Base-by-base conservation (phyloP, 2,888 invertebrate genomes). In the Mythimna pallens region DNA sequence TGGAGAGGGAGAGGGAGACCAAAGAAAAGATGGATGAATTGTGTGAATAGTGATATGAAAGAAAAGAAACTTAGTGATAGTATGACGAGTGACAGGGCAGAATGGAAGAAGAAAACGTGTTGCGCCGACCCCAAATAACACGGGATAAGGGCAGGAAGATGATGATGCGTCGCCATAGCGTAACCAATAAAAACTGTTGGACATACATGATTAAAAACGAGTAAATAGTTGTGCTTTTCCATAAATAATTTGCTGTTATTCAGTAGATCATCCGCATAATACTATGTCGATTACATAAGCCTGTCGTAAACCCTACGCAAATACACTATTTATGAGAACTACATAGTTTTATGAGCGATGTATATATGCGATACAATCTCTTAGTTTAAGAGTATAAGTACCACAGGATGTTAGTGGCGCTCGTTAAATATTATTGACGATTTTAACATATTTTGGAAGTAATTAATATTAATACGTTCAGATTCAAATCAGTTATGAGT, bases 281-380 rank as follows among this genome's bases (percentile, higher is more conserved):
- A 59, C 20, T n/a, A 52, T 12, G 55, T 36, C 22, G n/a, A 40
- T 43, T 59, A 30, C n/a, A 30, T 64, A 68, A 61, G 52, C 14
- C 5, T 40, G 8, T 2, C 34, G 50, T 61, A 68, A 81, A 57
- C 43, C 50, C 0, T 50, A 36, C 30, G 43, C 43, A 68, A 43
- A 68, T 76, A 59, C 17, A 64, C 57, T 20, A 81, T 76, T 76
- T 78, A 78, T 57, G 66, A 50, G 34, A 20, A 47, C 67, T 55
- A 22, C 40, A 64, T 34, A 20, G 76, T 76, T 81, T 78, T 68
- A 78, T 52, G 81, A 59, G n/a, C 50, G 34, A 57, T 40, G 55
- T 59, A 64, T n/a, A 14, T 78, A 54, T 22, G 43, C n/a, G 64
- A n/a, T 64, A 67, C 36, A 40, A 54, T 40, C 66, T 74, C 47